These are phyloP conservation scores for Halisarca cf. caerulea DNA, from an alignment of 37 sponge, comb jelly and placozoan genomes.

Conservation along the genomic window DNA sequence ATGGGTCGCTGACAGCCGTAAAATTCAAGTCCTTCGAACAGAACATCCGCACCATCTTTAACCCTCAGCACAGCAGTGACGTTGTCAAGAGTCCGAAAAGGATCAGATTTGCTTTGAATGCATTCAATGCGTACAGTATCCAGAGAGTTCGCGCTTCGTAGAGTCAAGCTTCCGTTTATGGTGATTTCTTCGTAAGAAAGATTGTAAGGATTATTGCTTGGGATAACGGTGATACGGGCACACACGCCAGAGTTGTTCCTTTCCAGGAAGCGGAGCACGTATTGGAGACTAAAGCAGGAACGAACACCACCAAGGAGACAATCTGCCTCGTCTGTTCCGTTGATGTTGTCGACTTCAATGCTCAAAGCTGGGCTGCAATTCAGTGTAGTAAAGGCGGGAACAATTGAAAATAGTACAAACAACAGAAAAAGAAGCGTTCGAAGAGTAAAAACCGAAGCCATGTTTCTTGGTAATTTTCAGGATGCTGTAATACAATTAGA, in stretches of 20 bases:
- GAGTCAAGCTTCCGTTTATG: too few species aligned
- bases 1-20: not conserved
- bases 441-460: too few species aligned
- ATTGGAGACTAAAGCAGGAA: not conserved
- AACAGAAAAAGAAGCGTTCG: too few species aligned
- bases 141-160: too few species aligned
- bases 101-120: not conserved
- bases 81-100: not conserved
- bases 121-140: not conserved
- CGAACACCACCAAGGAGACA: not conserved
- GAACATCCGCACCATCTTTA: not conserved
- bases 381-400: too few species aligned
- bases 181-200: not conserved
- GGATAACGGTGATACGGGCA: not conserved
- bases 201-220: not conserved
- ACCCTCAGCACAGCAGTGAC: not conserved
- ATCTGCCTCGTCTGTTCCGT: not conserved
- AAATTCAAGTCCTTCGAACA: not conserved
- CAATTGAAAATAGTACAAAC: too few species aligned
- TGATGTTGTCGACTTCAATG: not conserved
- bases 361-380: too few species aligned
- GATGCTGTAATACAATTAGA: too few species aligned
- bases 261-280: not conserved
- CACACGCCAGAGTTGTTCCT: not conserved
- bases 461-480: too few species aligned